Evolutionary conservation across 2,888 invertebrate genomes (phyloP), one percentile per base, ranked within the genome.

Genomic region (Anaspis maculata): DNA sequence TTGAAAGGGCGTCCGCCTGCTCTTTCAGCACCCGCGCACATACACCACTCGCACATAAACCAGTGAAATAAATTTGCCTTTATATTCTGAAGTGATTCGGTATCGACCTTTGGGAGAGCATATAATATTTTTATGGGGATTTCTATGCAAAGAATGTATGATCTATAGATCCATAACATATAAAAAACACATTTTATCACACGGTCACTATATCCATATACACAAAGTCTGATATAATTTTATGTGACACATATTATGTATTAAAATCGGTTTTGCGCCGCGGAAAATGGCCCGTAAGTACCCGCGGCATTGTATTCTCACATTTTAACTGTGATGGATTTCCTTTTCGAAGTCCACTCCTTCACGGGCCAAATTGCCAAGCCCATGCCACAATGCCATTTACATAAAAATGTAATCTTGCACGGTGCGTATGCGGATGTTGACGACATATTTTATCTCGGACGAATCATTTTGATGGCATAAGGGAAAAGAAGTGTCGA

Each of bases 231-330:
- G 61, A 61, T 59, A 57, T 63, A 61, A 63, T 65, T 63, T 66
- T 64, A 64, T 64, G 62, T 63, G 64, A 64, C 63, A n/a, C n/a
- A 62, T 61, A 62, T 61, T 64, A 62, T 58, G 61, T 64, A 66
- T 66, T 66, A 65, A 64, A 64, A 65, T 63, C 62, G 64, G 61
- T 57, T 59, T 61, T 62, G 59, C 62, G 59, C 58, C 53, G 61
- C 57, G 65, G 64, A 65, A 65, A 66, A 66, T 66, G 62, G 64
- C 60, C 65, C 59, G 62, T 64, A 62, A 60, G 57, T 59, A 52
- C 54, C 54, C 41, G 51, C 56, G 4, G 10, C 57, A 59, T 58
- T 59, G 57, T 59, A 55, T 59, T 56, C 49, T 52, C 56, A 54
- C 52, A 44, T 55, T 56, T 53, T 54, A 55, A 55, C 52, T 51